Evolutionary conservation across 2,113 vertebrate species (phyloP), one percentile per base, ranked within the genome.

Genomic region (Montifringilla adamsi): DNA sequence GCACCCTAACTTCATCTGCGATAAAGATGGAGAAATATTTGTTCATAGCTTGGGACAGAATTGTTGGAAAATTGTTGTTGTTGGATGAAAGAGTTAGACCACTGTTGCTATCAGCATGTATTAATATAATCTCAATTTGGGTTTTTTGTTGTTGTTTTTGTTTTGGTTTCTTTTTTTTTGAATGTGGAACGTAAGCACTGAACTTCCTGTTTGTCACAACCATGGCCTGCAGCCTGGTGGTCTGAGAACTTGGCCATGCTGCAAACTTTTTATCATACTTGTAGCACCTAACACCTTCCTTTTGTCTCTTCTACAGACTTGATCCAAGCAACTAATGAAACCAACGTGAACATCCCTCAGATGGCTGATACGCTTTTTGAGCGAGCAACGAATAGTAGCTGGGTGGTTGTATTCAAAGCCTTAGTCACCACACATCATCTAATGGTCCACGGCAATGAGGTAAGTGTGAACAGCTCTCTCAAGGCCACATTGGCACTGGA

Each of bases 321-420:
- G 97, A 99, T 99, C 98, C 99, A 99, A 96, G 99, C 99, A 95
- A 99, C 99, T 93, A 99, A 99, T 75, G 99, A 99, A 98, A 99
- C 99, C 97, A 99, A 99, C 15, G 99, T 99, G 90, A 99, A 99
- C 96, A 99, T 99, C 97, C 99, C 99, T 91, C 99, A 99, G 95
- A 98, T 99, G 99, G 99, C 99, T 1, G 99, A 99, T 96, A 99
- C 99, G 0, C 98, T 99, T 94, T 99, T 99, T 94, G 99, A 99
- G 95, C 96, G 99, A 96, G 99, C 99, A 81, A 99, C 99, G 11
- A 99, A 99, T 94, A 99, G 99, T 96, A 99, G 99, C 98, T 99
- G 99, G 99, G 99, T 99, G 97, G 99, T 99, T 4, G 99, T 99
- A 72, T 99, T 99, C 93, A 99, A 99, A 98, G 99, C 99, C 39